Evolutionary conservation across 2,888 invertebrate genomes (phyloP).

Genomic region (Parelbella ahira): DNA sequence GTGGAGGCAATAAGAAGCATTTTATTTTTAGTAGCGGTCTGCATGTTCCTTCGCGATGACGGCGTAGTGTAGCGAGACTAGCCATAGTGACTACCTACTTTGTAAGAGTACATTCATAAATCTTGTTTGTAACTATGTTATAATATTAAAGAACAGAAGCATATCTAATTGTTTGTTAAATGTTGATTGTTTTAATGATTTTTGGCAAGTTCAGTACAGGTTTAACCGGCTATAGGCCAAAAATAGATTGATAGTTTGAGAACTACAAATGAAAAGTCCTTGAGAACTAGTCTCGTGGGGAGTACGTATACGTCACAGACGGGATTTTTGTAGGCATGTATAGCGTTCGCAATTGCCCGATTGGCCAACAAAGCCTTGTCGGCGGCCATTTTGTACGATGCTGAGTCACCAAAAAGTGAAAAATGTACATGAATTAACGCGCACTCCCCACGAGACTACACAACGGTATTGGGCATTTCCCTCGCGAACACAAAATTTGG

Average conservation of each 20-base stretch:
- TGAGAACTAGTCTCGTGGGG: constrained; percentile 77
- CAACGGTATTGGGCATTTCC: constrained; percentile 81
- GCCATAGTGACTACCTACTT: constrained; percentile 71
- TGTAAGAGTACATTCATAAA: constrained; percentile 74
- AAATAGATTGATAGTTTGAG: constrained; percentile 48
- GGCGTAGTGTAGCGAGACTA: constrained; percentile 62
- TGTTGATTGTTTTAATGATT: constrained; percentile 1
- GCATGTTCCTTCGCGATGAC: constrained; percentile 30
- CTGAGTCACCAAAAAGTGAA: constrained; percentile 83
- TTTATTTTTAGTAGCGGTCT: constrained; percentile 37
- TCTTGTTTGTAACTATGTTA: constrained; percentile 51
- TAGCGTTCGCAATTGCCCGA: constrained; percentile 55
- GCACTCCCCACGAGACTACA: constrained; percentile 82
- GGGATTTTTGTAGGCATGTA: constrained; percentile 68
- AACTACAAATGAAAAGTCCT: constrained; percentile 75
- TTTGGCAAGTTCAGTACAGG: constrained; percentile 3
- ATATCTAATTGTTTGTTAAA: neutral
- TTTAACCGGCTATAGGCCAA: constrained; percentile 32
- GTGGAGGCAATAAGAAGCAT: constrained; percentile 38
- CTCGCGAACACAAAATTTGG: constrained; percentile 77
- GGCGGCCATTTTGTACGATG: constrained; percentile 84
- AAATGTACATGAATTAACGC: constrained; percentile 79
- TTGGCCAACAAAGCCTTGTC: constrained; percentile 75
- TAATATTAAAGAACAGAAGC: constrained; percentile 7
- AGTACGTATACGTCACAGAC: constrained; percentile 71